Conservation (phyloP, 2,797 vertebrate genomes). For the Clamator glandarius region DNA sequence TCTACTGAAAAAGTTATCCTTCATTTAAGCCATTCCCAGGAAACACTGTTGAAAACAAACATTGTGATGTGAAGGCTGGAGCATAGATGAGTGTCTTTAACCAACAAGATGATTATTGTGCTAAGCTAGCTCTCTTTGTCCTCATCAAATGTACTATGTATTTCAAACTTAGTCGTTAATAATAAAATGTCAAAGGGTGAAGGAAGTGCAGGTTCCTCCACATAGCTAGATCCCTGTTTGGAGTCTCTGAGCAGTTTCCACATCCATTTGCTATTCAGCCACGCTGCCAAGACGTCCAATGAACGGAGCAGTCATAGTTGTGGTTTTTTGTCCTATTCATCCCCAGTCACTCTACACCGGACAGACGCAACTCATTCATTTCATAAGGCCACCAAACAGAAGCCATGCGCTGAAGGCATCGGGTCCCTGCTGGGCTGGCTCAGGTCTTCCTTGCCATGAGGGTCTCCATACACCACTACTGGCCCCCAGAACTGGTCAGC, state of each 20-base stretch:
- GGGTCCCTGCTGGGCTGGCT: slow-evolving; percentile 2
- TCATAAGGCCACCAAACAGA: slow-evolving; percentile 11
- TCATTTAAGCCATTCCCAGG: not conserved
- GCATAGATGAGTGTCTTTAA: not conserved
- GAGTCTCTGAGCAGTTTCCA: slow-evolving; percentile 51
- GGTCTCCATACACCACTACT: not conserved
- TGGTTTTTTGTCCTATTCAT: slow-evolving; percentile 49
- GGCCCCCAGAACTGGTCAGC: not conserved
- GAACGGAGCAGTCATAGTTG: slow-evolving; percentile 44
- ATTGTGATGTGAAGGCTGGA: not conserved
- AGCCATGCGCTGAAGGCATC: not conserved
- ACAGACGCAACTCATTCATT: slow-evolving; percentile 38
- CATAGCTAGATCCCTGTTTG: slow-evolving; percentile 46
- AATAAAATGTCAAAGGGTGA: slow-evolving; percentile 60
- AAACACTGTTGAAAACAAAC: slow-evolving; percentile 29
- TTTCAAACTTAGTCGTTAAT: slow-evolving; percentile 45
- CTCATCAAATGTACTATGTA: not conserved
- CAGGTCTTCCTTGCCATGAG: not conserved
- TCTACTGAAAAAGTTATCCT: not conserved
- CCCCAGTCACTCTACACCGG: not conserved
- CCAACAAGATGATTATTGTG: not conserved
- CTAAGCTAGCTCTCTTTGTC: not conserved
- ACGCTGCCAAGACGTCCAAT: slow-evolving; percentile 20
- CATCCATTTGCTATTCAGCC: slow-evolving; percentile 54
- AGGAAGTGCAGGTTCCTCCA: slow-evolving; percentile 65